Base-by-base conservation (phyloP, 2,797 vertebrate species). In the Orestias chungarensis region DNA sequence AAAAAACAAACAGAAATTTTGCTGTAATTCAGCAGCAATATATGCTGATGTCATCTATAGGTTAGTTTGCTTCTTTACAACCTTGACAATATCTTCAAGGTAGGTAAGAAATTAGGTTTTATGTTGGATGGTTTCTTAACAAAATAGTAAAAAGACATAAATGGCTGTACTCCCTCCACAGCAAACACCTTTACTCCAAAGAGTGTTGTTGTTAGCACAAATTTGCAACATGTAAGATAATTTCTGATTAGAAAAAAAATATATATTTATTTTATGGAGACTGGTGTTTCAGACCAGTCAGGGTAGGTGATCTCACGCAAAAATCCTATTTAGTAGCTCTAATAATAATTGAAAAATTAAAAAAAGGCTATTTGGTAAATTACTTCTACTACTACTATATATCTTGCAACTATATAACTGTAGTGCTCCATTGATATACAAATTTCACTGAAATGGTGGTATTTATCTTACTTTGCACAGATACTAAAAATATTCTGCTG, bases 401-500 rank as follows among this genome's bases (percentile, higher is more conserved):
- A n/a, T n/a, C n/a, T n/a, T n/a, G 1, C n/a, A 25, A 52, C 5
- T 52, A 52, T 47, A 47, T 47, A 52, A 25, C 50, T 52, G 1
- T 52, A 52, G 25, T 52, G 3, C 50, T 25, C 9, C 11, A 25
- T 25, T 27, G 12, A 9, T 52, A 12, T 52, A n/a, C 49, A 50
- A 25, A 8, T 50, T 10, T 50, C 23, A 50, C 23, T n/a, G n/a
- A 2, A 15, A 18, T 18, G 15, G 12, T 50, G 3, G 2, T n/a
- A n/a, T 50, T 50, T 50, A n/a, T n/a, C 6, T n/a, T n/a, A 50
- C 25, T 50, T 50, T 10, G 23, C 49, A 50, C 20, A 61, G 23
- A 47, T 49, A 0, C 40, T 27, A 18, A 20, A 64, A 61, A 73
- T 15, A 82, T 71, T 17, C n/a, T 29, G 64, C 43, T 57, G n/a